A percentile compares a stretch with the other conserved stretches of the same genome.
Conservation (phyloP, 2,113 vertebrate species). For the Morone chrysops region DNA sequence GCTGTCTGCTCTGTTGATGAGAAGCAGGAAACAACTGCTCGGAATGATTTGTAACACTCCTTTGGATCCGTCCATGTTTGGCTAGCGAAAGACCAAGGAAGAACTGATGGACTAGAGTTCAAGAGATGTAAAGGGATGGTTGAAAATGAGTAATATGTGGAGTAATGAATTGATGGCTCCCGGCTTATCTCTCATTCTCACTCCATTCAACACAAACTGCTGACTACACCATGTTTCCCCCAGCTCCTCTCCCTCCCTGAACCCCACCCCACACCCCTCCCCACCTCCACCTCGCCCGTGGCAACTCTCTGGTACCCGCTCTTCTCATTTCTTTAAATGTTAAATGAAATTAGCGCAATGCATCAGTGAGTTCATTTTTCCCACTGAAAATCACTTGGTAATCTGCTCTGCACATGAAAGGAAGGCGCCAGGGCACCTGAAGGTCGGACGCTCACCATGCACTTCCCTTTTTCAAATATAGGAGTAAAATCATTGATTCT, state of each 20-base stretch:
- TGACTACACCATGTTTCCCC: constrained; percentile 66
- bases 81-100: neutral
- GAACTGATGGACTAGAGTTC: constrained; percentile 30
- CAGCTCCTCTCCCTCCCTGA: neutral
- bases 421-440: constrained; percentile 68
- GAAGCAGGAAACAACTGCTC: neutral
- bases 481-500: constrained; percentile 61
- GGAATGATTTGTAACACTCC: constrained; percentile 11
- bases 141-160: constrained; percentile 55
- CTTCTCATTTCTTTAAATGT: constrained; percentile 68
- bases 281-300: constrained; percentile 39
- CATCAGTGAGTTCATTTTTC: constrained; percentile 77
- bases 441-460: constrained; percentile 68
- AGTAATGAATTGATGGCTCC: constrained; percentile 68
- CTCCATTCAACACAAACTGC: constrained; percentile 76
- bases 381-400: constrained; percentile 67
- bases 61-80: constrained; percentile 1
- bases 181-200: constrained; percentile 68
- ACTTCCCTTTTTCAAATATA: constrained; percentile 62
- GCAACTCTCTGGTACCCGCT: constrained; percentile 57
- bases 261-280: neutral
- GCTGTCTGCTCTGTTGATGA: neutral
- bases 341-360: constrained; percentile 80
- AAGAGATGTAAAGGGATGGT: constrained; percentile 37
- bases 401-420: constrained; percentile 74